These are phyloP conservation scores for Myotis daubentonii DNA, from an alignment of 2,797 vertebrate genomes.

Conservation along the genomic window DNA sequence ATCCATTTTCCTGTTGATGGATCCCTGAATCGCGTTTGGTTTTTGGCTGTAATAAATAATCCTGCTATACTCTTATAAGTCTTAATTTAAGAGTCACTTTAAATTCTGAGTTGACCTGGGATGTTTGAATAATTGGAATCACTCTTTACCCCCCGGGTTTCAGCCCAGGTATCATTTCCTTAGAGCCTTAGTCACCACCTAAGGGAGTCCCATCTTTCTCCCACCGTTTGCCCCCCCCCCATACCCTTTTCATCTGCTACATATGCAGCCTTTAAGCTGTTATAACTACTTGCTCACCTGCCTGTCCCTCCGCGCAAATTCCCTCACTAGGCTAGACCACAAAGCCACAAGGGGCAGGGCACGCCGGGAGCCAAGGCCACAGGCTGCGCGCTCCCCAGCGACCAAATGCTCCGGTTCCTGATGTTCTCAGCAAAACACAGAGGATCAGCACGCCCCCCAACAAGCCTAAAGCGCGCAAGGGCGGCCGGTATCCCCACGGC, in stretches of 20 bases:
- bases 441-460: neutral
- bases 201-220: neutral
- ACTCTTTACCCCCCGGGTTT: neutral
- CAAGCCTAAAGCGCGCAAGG: neutral
- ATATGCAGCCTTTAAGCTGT: neutral
- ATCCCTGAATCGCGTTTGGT: neutral
- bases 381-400: neutral
- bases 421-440: neutral
- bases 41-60: neutral
- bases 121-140: neutral
- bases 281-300: neutral
- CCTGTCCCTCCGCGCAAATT: neutral
- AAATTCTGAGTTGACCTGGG: neutral
- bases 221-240: fast-evolving
- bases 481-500: neutral
- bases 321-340: too few relatives aligned
- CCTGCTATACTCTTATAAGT: neutral
- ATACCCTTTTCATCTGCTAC: neutral
- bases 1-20: neutral
- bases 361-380: neutral
- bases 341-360: too few relatives aligned
- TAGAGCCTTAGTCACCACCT: neutral
- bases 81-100: neutral
- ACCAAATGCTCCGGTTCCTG: neutral
- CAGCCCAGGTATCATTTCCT: neutral